phyloP scores from a whole-genome alignment of 2,888 invertebrate species.

The Drosophila anomalata region DNA sequence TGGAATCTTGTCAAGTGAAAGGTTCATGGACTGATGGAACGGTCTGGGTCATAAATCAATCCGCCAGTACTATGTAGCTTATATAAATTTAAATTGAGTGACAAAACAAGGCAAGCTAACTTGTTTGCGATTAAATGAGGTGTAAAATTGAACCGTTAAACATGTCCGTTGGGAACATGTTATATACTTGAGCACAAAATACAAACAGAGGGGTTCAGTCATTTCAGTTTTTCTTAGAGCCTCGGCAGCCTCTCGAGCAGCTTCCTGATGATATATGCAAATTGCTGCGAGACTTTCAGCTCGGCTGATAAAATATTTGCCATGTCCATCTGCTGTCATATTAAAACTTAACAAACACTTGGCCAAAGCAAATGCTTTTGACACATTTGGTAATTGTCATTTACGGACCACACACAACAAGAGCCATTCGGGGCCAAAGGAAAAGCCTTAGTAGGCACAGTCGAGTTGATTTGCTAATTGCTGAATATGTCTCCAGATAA shows the following conservation, averaged over 20 bases:
- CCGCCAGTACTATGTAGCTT: slow-evolving; percentile 29
- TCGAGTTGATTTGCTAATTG: slow-evolving; percentile 83
- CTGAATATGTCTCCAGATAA: slow-evolving; percentile 83
- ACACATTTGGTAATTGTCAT: slow-evolving; percentile 77
- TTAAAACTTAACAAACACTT: slow-evolving; percentile 63
- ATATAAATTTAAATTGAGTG: slow-evolving; percentile 75
- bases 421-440: slow-evolving; percentile 1
- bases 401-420: slow-evolving; percentile 39
- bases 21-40: slow-evolving; percentile 36
- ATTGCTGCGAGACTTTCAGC: slow-evolving; percentile 46
- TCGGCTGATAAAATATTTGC: slow-evolving; percentile 52
- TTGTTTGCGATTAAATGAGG: slow-evolving; percentile 81
- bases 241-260: slow-evolving; percentile 35
- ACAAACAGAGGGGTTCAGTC: slow-evolving; percentile 2
- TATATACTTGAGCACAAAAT: slow-evolving; percentile 11
- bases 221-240: slow-evolving; percentile 14
- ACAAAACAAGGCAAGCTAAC: slow-evolving; percentile 62
- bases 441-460: slow-evolving; percentile 47
- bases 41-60: slow-evolving; percentile 69
- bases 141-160: slow-evolving; percentile 81
- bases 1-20: slow-evolving; percentile 74
- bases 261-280: slow-evolving; percentile 54
- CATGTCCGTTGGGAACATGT: slow-evolving; percentile 70
- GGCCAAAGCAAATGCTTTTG: slow-evolving; percentile 59
- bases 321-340: slow-evolving; percentile 70